Percentiles rank a stretch among this genome's conserved stretches.
Evolutionary conservation across 2,888 invertebrate species (phyloP).

Genomic region (Clusia tigrina): DNA sequence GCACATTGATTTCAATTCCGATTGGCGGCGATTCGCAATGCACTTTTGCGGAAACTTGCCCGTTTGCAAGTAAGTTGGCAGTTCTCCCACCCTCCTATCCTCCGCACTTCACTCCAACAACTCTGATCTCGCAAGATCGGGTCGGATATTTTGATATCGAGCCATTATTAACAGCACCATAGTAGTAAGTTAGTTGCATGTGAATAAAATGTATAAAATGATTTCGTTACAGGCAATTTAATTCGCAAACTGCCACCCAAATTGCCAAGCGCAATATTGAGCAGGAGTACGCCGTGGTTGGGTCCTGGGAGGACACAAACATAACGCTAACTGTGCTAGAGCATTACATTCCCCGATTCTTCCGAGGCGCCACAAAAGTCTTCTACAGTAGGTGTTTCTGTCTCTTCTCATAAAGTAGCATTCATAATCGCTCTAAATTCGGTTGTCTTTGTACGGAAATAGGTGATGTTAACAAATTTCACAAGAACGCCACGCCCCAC

Average conservation of each 20-base stretch:
- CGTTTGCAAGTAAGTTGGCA: constrained; percentile 74
- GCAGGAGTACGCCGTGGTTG: constrained; percentile 83
- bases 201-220: neutral
- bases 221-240: constrained; percentile 75
- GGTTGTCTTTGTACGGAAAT: neutral
- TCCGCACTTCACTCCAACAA: too few species aligned
- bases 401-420: neutral
- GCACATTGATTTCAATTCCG: constrained; percentile 80
- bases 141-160: too few species aligned
- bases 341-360: constrained; percentile 82
- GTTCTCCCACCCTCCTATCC: too few species aligned
- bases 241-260: constrained; percentile 71
- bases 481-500: constrained; percentile 45
- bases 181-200: neutral
- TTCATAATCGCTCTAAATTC: neutral
- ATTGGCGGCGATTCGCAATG: constrained; percentile 80
- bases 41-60: constrained; percentile 87
- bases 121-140: too few species aligned
- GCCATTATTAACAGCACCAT: too few species aligned
- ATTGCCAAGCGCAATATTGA: constrained; percentile 83
- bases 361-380: constrained; percentile 74
- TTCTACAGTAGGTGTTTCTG: constrained; percentile 68
- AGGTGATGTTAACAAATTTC: constrained; percentile 38
- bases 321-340: constrained; percentile 81
- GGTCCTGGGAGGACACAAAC: constrained; percentile 84